A percentile compares a stretch with the other conserved stretches of the same genome.
Evolutionary conservation across 2,888 invertebrate genomes (phyloP).

Genomic region (Drosophila conformis): DNA sequence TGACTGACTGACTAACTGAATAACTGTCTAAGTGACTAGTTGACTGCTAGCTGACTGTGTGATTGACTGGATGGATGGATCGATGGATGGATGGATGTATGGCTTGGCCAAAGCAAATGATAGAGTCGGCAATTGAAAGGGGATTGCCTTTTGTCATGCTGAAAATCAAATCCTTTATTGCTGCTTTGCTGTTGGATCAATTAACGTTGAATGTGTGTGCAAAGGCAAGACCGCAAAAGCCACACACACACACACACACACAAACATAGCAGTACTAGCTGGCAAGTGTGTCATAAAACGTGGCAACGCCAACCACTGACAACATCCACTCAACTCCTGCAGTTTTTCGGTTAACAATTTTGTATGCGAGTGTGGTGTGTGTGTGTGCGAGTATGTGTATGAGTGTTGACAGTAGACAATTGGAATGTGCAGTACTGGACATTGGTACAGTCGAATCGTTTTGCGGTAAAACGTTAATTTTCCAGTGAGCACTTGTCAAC

Average conservation of each 20-base stretch:
- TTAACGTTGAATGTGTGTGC: slow-evolving; percentile 79
- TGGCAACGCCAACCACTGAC: slow-evolving; percentile 65
- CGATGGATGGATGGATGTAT: slow-evolving; percentile 26
- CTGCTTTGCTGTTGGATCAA: slow-evolving; percentile 78
- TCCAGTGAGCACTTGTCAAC: slow-evolving; percentile 76
- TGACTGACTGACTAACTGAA: slow-evolving; percentile 26
- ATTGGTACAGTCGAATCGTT: slow-evolving; percentile 59
- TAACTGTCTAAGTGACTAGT: slow-evolving; percentile 9
- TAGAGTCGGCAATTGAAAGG: slow-evolving; percentile 47
- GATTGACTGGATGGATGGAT: slow-evolving; percentile 26
- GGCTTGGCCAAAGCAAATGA: slow-evolving; percentile 58
- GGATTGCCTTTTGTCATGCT: slow-evolving; percentile 73
- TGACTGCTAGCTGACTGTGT: slow-evolving; percentile 24
- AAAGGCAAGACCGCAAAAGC: slow-evolving; percentile 77
- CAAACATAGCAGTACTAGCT: background rate
- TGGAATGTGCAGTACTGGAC: slow-evolving; percentile 61
- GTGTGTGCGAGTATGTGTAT: slow-evolving; percentile 14
- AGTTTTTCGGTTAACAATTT: slow-evolving; percentile 77
- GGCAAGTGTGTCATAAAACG: slow-evolving; percentile 43
- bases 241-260: slow-evolving; percentile 48
- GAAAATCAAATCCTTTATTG: slow-evolving; percentile 81
- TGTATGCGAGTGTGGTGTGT: slow-evolving; percentile 14
- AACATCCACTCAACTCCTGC: slow-evolving; percentile 76
- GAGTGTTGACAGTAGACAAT: slow-evolving; percentile 76
- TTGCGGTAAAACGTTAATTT: slow-evolving; percentile 80